Evolutionary conservation across 2,113 vertebrate species (phyloP).

Genomic region (Cephalopholis sonnerati): DNA sequence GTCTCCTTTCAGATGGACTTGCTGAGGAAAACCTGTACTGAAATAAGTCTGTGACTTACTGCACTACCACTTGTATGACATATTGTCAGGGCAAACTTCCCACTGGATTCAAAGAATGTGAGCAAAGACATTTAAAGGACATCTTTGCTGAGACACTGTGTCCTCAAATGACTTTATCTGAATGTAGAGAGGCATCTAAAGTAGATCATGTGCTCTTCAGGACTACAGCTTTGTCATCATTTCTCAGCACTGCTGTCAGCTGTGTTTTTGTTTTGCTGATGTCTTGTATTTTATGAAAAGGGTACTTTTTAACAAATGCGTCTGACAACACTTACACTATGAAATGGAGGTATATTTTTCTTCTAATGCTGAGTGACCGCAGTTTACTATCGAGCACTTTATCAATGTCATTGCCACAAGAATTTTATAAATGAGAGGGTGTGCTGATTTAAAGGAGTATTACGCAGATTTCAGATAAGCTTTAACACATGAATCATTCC

Average conservation of each 20-base stretch:
- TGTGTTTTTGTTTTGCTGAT: conserved; percentile 30
- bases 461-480: neutral
- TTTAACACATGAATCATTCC: neutral
- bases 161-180: conserved; percentile 30
- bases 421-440: conserved; percentile 22
- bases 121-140: conserved; percentile 41
- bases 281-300: conserved; percentile 47
- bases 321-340: conserved; percentile 20
- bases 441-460: conserved; percentile 18
- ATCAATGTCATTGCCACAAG: conserved; percentile 46
- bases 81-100: conserved; percentile 79
- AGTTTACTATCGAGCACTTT: conserved; percentile 78
- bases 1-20: conserved; percentile 71
- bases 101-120: conserved; percentile 50
- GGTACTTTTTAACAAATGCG: conserved; percentile 53
- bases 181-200: conserved; percentile 51
- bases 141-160: conserved; percentile 32
- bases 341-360: conserved; percentile 42
- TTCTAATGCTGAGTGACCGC: conserved; percentile 44
- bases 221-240: conserved; percentile 51
- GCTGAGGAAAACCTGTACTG: conserved; percentile 78
- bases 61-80: conserved; percentile 79
- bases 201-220: conserved; percentile 9
- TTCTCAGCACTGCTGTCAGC: conserved; percentile 39
- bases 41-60: conserved; percentile 82